Conservation (phyloP, 1,140 invertebrate species). For the Melanaphis sacchari region DNA sequence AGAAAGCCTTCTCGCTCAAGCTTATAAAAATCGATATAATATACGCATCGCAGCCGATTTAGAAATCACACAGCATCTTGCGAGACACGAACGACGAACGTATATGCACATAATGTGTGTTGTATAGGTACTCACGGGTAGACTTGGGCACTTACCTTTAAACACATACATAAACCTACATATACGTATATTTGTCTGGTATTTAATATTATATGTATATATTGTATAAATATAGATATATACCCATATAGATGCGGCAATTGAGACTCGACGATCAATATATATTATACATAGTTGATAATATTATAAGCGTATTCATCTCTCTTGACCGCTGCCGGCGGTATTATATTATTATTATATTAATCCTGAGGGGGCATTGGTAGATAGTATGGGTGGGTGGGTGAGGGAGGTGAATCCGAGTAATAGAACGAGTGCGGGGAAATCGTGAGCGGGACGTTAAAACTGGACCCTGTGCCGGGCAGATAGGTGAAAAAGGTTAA, state of each 20-base stretch:
- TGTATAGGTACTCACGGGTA: background rate
- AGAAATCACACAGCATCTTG: constrained; percentile 15
- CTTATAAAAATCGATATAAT: background rate
- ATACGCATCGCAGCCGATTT: background rate
- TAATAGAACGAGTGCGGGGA: background rate
- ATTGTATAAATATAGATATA: background rate
- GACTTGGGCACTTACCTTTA: background rate
- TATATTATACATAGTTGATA: background rate
- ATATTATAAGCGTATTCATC: background rate
- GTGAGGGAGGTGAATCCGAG: too few relatives aligned
- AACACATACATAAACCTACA: background rate
- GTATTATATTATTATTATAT: background rate
- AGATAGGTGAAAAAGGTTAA: constrained; percentile 53
- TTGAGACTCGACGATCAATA: background rate
- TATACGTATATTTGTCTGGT: background rate
- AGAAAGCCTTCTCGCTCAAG: background rate
- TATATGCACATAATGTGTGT: background rate
- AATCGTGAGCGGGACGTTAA: constrained; percentile 52
- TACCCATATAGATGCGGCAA: background rate
- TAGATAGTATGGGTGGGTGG: too few relatives aligned
- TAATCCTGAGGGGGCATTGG: background rate
- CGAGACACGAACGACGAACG: background rate
- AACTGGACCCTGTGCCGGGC: constrained; percentile 38
- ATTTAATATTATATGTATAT: background rate
- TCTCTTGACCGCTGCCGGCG: constrained; percentile 26